Evolutionary conservation across 2,888 invertebrate genomes (phyloP).

Genomic region (Apodemia zela): DNA sequence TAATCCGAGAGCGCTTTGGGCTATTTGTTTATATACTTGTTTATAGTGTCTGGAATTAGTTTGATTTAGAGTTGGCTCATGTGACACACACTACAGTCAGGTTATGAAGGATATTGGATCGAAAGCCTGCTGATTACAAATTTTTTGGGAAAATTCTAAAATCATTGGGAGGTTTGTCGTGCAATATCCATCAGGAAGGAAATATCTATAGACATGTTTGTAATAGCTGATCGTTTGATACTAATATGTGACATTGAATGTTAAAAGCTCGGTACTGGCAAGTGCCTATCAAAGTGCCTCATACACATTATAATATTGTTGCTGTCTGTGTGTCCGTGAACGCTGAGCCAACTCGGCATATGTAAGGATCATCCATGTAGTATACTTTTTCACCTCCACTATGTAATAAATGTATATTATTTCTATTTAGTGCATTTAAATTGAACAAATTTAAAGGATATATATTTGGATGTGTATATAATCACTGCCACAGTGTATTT

Average conservation of each 20-base stretch:
- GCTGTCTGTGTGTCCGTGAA: background rate
- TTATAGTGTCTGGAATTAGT: constrained; percentile 52
- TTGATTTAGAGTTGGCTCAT: constrained; percentile 16
- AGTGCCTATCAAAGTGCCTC: constrained; percentile 11
- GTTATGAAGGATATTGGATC: constrained; percentile 1
- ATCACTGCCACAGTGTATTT: constrained; percentile 56
- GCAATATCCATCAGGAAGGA: constrained; percentile 23
- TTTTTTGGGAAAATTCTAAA: background rate
- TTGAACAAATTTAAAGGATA: constrained; percentile 54
- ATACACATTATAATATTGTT: constrained; percentile 5
- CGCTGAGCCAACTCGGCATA: constrained; percentile 9
- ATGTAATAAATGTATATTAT: constrained; percentile 23
- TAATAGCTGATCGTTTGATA: background rate
- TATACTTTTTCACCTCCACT: constrained; percentile 53
- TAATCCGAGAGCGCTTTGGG: constrained; percentile 51
- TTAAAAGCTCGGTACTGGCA: constrained; percentile 9
- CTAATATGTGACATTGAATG: background rate
- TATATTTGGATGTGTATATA: constrained; percentile 48
- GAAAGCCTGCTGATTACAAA: background rate
- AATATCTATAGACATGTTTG: constrained; percentile 8
- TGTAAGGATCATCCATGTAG: constrained; percentile 29
- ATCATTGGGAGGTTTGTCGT: background rate
- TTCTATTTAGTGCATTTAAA: constrained; percentile 58
- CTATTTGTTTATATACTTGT: constrained; percentile 63
- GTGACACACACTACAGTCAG: background rate